phyloP scores from a whole-genome alignment of 2,797 vertebrate genomes.

The Sebastes minor region DNA sequence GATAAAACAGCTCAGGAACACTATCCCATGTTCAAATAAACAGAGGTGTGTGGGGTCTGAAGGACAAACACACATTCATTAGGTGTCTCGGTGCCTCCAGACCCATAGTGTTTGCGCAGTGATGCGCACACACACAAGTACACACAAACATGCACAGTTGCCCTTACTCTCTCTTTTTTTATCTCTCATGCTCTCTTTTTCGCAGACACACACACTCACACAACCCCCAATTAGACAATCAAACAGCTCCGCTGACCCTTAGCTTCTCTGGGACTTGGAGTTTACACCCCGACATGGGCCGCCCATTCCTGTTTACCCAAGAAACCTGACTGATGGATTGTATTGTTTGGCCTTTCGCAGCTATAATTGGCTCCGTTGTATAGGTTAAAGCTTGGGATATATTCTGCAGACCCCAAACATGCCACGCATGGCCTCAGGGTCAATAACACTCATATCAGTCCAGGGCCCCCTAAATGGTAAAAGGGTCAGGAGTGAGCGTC shows the following conservation, averaged over 20 bases:
- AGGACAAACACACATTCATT: constrained; percentile 84
- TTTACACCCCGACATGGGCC: constrained; percentile 75
- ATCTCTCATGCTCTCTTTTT: background rate
- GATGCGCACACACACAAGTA: constrained; percentile 43
- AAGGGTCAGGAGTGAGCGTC: constrained; percentile 77
- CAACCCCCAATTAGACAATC: constrained; percentile 80
- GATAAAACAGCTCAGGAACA: constrained; percentile 82
- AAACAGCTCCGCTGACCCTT: constrained; percentile 82
- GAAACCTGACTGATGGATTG: constrained; percentile 83
- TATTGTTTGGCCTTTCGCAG: constrained; percentile 85
- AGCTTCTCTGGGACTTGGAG: constrained; percentile 76
- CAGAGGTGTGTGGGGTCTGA: constrained; percentile 80
- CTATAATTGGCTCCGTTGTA: constrained; percentile 85
- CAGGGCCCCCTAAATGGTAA: constrained; percentile 84
- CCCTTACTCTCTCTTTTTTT: background rate
- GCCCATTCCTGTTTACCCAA: constrained; percentile 80
- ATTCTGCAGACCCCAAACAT: constrained; percentile 87
- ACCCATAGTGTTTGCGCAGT: constrained; percentile 56
- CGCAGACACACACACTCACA: constrained; percentile 6
- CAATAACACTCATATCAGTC: constrained; percentile 84
- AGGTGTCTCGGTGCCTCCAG: constrained; percentile 71
- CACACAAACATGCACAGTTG: background rate
- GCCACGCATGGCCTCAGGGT: constrained; percentile 82
- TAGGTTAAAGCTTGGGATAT: constrained; percentile 86
- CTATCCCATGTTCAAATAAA: constrained; percentile 86